Base-by-base conservation (phyloP, 2,113 vertebrate genomes). In the Equus quagga region DNA sequence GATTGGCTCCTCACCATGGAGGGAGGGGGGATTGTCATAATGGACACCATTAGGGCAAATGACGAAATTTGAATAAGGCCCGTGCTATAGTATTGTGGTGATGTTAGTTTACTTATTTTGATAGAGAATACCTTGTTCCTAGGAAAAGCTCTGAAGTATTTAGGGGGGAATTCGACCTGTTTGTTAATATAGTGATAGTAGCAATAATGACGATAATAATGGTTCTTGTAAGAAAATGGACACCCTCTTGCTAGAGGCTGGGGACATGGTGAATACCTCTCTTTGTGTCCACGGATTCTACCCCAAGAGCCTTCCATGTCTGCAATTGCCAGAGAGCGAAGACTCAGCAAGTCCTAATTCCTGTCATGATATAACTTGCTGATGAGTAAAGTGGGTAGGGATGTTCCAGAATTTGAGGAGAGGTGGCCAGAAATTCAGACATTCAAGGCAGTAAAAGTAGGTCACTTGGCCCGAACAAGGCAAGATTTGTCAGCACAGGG, bases 81-180 rank as follows among this genome's bases (percentile, higher is more conserved):
- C 89, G 0, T 75, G 56, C 8, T n/a, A 80, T 8, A 82, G 33
- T 14, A 36, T 15, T 56, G 7, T 4, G 62, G 49, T 12, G n/a
- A 24, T 14, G 10, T 44, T 56, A 23, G 14, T 33, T 85, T 84
- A 1, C 54, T 81, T 49, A 6, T 85, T 93, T 87, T 67, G 12
- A n/a, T 69, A 91, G 58, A 85, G 17, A 70, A 89, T 56, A 26
- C 15, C 18, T 91, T 84, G 33, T 58, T 95, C 46, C 86, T 60
- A 36, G 8, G 56, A 60, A 89, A 70, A 91, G 21, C 21, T 51
- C 46, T 70, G 60, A 95, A 76, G 33, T 54, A 49, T 88, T 88
- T 49, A 23, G 51, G 7, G 8, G 4, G 49, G 8, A 79, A 36
- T 6, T 65, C 13, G 49, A 28, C 8, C 81, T 75, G 19, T 65